Evolutionary conservation across 2,113 vertebrate genomes (phyloP), one percentile per base, ranked within the genome.

Genomic region (Hippocampus mohnikei): DNA sequence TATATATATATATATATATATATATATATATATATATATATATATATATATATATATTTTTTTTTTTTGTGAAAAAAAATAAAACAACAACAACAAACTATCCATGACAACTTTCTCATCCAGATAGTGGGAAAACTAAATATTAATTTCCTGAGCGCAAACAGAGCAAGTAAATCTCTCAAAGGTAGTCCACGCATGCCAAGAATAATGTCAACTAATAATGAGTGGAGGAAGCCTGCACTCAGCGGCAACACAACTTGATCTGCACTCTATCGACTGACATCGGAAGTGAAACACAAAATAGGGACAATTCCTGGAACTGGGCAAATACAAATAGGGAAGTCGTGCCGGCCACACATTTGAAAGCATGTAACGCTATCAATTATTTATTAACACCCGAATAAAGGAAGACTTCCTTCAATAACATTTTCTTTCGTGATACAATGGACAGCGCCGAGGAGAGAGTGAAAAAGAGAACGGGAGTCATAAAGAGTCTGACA

Each of bases 381-480:
- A 85, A 86, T 87, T 85, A 90, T 91, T 92, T 90, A 91, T 92
- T 84, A 88, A 87, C 87, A 82, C 84, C 59, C 60, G 21, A 80
- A 84, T 84, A 84, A 79, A 90, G 78, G 74, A 82, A 78, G 77
- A 77, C 78, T 87, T 89, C 86, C 85, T 84, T 77, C 71, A 69
- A 76, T 37, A 68, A 71, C 67, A 69, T 84, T 77, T 72, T 40
- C 61, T 76, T 77, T 71, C 41, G 56, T 58, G 55, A 71, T 42
- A 81, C 63, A 78, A 79, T 70, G 59, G 41, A 33, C 71, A 67
- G 44, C 16, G 66, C 71, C 62, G 59, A 53, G 53, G 42, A 40
- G 41, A 69, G 48, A 74, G 29, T 15, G 48, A 67, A 61, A 61
- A 40, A 20, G 61, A 62, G 42, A 46, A 56, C 2, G 8, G 71